Conservation (phyloP, 1,140 invertebrate species). For the Diabrotica undecimpunctata region DNA sequence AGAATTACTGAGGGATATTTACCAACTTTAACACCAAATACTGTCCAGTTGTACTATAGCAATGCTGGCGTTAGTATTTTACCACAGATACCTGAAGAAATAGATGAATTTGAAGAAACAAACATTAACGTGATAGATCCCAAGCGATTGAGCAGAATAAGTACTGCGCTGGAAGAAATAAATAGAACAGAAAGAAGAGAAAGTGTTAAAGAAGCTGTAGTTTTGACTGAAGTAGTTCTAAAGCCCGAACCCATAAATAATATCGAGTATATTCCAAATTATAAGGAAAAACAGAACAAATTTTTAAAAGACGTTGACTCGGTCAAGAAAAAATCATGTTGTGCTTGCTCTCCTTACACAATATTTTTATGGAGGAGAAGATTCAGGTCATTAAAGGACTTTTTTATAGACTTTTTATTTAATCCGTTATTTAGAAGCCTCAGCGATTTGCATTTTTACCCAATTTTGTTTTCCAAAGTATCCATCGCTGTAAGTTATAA, state of each 20-base stretch:
- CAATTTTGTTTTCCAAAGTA: conserved; percentile 29
- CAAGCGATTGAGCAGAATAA: conserved; percentile 35
- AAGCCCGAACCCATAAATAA: conserved; percentile 17
- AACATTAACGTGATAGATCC: conserved; percentile 29
- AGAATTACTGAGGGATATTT: conserved; percentile 4
- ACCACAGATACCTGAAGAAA: conserved; percentile 37
- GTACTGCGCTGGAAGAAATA: conserved; percentile 31
- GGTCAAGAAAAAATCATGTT: conserved; percentile 13
- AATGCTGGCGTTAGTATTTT: conserved; percentile 33
- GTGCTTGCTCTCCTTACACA: conserved; percentile 26
- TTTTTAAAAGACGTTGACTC: conserved; percentile 26
- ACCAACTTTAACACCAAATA: conserved; percentile 21
- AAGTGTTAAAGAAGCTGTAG: background rate
- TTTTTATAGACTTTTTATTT: conserved; percentile 27
- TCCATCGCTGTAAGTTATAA: conserved; percentile 21
- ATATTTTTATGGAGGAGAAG: conserved; percentile 32
- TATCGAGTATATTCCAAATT: conserved; percentile 28
- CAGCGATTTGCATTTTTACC: conserved; percentile 33
- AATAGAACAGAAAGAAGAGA: conserved; percentile 18
- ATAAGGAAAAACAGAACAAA: conserved; percentile 14
- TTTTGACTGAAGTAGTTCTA: conserved; percentile 12
- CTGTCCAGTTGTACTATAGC: conserved; percentile 28
- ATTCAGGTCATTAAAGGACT: conserved; percentile 24
- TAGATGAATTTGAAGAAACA: conserved; percentile 26
- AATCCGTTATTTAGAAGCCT: conserved; percentile 24